Conservation (phyloP, 2,797 vertebrate species). For the Phalanger gymnotis region DNA sequence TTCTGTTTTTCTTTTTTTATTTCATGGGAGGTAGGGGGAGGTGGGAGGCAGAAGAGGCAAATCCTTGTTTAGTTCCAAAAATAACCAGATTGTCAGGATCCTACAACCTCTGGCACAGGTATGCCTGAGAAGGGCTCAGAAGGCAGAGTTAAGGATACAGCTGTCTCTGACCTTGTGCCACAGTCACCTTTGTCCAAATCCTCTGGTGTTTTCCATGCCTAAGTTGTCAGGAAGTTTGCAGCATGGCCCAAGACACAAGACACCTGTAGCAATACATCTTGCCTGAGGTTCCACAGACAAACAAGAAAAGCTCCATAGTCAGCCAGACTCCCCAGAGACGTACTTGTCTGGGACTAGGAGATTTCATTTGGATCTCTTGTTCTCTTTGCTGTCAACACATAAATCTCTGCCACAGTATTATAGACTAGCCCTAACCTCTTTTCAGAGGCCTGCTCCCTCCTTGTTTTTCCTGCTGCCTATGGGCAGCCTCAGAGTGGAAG, state of each 20-base stretch:
- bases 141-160: neutral
- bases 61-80: neutral
- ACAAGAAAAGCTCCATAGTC: neutral
- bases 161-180: neutral
- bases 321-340: neutral
- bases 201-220: neutral
- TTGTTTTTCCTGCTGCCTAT: neutral
- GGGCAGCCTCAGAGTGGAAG: neutral
- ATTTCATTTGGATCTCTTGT: neutral
- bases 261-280: neutral
- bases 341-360: neutral
- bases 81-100: neutral
- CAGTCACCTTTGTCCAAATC: neutral
- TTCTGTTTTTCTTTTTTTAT: neutral
- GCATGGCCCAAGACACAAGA: neutral
- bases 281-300: neutral
- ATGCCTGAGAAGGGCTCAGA: neutral
- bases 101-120: neutral
- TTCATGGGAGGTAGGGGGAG: neutral
- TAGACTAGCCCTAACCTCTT: neutral
- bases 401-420: neutral
- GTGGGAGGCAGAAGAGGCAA: neutral
- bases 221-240: neutral
- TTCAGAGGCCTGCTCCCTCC: neutral
- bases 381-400: neutral